Base-by-base conservation (phyloP, 1,140 invertebrate genomes). In the Nephotettix cincticeps region DNA sequence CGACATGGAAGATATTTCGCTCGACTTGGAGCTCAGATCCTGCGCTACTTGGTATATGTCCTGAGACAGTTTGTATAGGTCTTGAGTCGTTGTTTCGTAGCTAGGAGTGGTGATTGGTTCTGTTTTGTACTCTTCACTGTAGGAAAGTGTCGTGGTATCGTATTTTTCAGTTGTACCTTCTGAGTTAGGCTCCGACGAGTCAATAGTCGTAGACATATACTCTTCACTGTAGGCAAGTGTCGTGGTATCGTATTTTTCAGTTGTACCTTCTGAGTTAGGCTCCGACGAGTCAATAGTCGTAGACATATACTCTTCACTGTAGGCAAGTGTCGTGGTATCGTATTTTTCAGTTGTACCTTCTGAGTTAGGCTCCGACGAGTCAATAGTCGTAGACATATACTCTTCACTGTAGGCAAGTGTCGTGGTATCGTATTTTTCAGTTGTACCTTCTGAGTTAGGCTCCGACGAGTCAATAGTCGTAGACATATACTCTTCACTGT, bases 1-100 rank as follows among this genome's bases (percentile, higher is more conserved):
- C 2, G 61, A 6, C 28, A 64, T 32, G 3, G 61, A 64, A 1
- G 61, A 64, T 14, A 64, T 64, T 36, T 64, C 61, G n/a, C n/a
- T 61, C 56, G 56, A 27, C n/a, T 61, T 61, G 19, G 2, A 25
- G 23, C 56, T 61, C 14, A 61, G 11, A 23, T 61, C 56, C n/a
- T 61, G 56, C 3, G 56, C 23, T 14, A 27, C n/a, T 23, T 23
- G 27, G 56, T 61, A 61, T n/a, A 61, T 61, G n/a, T 61, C 56
- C 27, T 61, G 56, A 61, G 56, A 61, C 2, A 61, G 21, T 61
- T 61, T 61, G 56, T 61, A 28, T 4, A 28, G 2, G 27, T 61
- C 56, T 61, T 28, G 56, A 3, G 23, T 30, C 11, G 56, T 61
- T 6, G 56, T 61, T 28, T 28, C 56, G 11, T 61, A 27, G 56